Conservation (phyloP, 2,888 invertebrate genomes). For the Orchesellides sinensis region DNA sequence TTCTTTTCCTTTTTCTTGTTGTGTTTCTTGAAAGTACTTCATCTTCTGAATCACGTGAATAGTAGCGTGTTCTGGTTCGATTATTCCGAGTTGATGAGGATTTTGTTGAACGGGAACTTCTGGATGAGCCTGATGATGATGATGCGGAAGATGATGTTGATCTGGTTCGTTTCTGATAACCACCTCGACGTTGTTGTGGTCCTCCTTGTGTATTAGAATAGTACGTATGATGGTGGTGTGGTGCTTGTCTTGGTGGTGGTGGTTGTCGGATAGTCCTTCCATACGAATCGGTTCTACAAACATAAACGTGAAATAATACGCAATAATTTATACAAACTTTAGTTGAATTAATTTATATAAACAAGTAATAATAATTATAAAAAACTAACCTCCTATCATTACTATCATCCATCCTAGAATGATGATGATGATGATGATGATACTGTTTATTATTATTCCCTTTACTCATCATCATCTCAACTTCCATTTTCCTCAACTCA, state of each 20-base stretch:
- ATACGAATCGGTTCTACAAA: constrained; percentile 1
- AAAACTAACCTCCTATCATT: not conserved
- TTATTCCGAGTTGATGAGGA: no score
- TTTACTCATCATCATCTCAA: constrained; percentile 23
- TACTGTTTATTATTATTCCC: no score
- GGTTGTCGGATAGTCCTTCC: not conserved
- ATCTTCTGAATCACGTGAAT: not conserved
- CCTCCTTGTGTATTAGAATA: no score
- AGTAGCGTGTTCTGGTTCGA: constrained; percentile 1
- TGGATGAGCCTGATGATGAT: constrained; percentile 2
- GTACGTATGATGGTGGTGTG: not conserved
- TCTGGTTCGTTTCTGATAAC: no score
- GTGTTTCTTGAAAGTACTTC: not conserved
- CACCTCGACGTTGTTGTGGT: not conserved
- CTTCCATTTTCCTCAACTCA: constrained; percentile 35
- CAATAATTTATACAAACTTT: no score
- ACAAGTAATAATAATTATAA: no score
- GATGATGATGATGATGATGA: no score
- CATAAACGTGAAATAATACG: no score
- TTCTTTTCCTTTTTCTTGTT: constrained; percentile 2
- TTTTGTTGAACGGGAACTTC: not conserved
- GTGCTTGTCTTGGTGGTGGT: not conserved
- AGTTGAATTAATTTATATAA: no score
- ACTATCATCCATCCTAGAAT: no score
- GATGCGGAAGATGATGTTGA: not conserved